A percentile compares a stretch with the other conserved stretches of the same genome.
phyloP scores from a whole-genome alignment of 2,888 invertebrate species.

The Rugalucina vietnamica region DNA sequence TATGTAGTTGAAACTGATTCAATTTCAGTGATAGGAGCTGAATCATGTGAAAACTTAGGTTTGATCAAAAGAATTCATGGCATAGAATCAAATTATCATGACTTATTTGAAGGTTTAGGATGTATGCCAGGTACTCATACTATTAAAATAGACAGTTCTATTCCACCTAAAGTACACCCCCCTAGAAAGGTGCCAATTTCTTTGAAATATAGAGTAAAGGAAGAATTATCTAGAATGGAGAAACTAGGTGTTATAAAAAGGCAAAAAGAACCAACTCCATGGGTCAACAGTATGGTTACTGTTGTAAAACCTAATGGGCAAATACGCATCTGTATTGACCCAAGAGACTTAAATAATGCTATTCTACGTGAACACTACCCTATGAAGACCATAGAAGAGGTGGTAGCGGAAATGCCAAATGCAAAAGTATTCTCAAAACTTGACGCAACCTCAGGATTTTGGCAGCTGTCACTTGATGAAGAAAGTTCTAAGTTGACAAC shows the following conservation, averaged over 20 bases:
- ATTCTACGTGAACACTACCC: conserved; percentile 47
- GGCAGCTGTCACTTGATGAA: conserved; percentile 33
- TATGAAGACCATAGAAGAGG: conserved; percentile 51
- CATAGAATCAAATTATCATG: conserved; percentile 22
- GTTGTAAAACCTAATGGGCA: conserved; percentile 37
- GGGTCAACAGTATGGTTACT: conserved; percentile 49
- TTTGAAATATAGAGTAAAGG: conserved; percentile 48
- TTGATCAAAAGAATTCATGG: conserved; percentile 37
- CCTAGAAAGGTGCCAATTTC: conserved; percentile 55
- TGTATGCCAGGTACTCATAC: conserved; percentile 36
- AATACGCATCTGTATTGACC: conserved; percentile 42
- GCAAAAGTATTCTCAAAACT: conserved; percentile 40
- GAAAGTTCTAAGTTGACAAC: conserved; percentile 36
- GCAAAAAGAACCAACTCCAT: conserved; percentile 30
- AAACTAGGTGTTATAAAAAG: conserved; percentile 43
- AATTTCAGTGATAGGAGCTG: conserved; percentile 40
- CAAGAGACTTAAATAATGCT: conserved; percentile 47
- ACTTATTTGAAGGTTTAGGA: conserved; percentile 50
- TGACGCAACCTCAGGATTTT: conserved; percentile 44
- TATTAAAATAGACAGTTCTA: conserved; percentile 42
- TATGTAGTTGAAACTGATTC: conserved; percentile 41
- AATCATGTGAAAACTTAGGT: conserved; percentile 35
- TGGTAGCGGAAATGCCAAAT: conserved; percentile 37
- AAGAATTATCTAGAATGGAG: conserved; percentile 56
- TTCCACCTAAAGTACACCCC: conserved; percentile 55